A percentile compares a stretch with the other conserved stretches of the same genome.
Evolutionary conservation across 2,113 vertebrate genomes (phyloP).

Genomic region (Podarcis raffonei): DNA sequence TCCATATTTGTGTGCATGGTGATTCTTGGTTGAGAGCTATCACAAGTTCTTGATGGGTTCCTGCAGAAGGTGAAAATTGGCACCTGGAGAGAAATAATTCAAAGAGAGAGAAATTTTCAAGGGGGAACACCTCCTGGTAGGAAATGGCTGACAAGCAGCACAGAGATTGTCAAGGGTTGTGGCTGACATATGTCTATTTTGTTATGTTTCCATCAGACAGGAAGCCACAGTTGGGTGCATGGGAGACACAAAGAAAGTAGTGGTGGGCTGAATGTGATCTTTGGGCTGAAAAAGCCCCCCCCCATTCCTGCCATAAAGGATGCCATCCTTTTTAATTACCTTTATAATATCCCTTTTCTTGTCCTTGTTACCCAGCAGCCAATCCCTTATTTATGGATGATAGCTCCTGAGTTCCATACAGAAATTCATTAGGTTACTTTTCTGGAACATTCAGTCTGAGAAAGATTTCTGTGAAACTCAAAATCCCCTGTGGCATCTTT

Average conservation of each 20-base stretch:
- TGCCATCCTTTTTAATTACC: neutral
- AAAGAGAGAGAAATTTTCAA: neutral
- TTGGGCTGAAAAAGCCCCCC: too few relatives aligned
- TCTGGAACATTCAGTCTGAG: neutral
- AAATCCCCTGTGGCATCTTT: neutral
- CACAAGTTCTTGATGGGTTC: neutral
- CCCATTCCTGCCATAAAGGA: neutral
- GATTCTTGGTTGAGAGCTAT: neutral
- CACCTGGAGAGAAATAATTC: neutral
- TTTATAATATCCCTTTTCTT: neutral
- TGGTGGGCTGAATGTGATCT: too few relatives aligned
- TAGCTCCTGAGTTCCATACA: too few relatives aligned
- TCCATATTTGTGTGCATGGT: neutral
- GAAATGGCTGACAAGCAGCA: neutral
- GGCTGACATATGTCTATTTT: neutral
- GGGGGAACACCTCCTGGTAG: neutral
- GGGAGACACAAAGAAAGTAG: neutral
- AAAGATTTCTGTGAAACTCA: neutral
- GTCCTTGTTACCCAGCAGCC: too few relatives aligned
- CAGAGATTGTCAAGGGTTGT: neutral
- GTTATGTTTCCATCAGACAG: neutral
- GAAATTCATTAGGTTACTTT: neutral
- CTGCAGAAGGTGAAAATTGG: neutral
- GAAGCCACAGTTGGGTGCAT: neutral
- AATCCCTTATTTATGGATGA: neutral